These are phyloP conservation scores for Orius laevigatus DNA, from an alignment of 1,140 invertebrate genomes.

Conservation along the genomic window DNA sequence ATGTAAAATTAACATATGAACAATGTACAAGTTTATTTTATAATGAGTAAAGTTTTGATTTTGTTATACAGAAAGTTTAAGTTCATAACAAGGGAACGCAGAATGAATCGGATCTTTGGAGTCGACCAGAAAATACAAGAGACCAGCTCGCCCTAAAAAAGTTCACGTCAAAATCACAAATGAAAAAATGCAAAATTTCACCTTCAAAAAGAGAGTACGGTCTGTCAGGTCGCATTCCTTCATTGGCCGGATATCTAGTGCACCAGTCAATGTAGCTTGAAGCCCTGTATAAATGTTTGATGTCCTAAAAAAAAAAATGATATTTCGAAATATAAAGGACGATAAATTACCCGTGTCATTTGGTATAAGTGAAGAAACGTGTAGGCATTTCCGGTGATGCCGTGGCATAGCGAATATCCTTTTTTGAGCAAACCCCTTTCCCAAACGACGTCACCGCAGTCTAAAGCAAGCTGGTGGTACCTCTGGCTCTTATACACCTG, in stretches of 20 bases:
- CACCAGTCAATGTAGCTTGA: constrained; percentile 74
- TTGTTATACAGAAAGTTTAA: no score
- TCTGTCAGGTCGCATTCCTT: constrained; percentile 50
- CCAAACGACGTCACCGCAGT: constrained; percentile 70
- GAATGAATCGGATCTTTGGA: no score
- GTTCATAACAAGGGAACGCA: no score
- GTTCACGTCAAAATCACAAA: no score
- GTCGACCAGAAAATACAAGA: no score
- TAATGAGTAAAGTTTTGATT: no score
- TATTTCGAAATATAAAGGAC: neutral
- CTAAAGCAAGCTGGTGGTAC: constrained; percentile 54
- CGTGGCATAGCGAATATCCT: constrained; percentile 85
- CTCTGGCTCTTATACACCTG: constrained; percentile 48
- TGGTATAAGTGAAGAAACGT: constrained; percentile 68
- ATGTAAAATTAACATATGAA: no score
- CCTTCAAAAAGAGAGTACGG: constrained; percentile 81
- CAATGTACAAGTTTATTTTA: no score
- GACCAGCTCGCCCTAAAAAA: no score
- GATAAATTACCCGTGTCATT: constrained; percentile 46
- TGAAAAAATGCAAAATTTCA: constrained; percentile 16
- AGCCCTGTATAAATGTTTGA: constrained; percentile 57
- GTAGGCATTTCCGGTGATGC: constrained; percentile 81
- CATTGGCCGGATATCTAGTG: constrained; percentile 48
- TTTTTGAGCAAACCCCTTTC: constrained; percentile 67
- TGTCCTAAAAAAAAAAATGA: constrained; percentile 32